These are phyloP conservation scores for Ploceus nigricollis DNA, from an alignment of 2,113 vertebrate species.

Conservation along the genomic window DNA sequence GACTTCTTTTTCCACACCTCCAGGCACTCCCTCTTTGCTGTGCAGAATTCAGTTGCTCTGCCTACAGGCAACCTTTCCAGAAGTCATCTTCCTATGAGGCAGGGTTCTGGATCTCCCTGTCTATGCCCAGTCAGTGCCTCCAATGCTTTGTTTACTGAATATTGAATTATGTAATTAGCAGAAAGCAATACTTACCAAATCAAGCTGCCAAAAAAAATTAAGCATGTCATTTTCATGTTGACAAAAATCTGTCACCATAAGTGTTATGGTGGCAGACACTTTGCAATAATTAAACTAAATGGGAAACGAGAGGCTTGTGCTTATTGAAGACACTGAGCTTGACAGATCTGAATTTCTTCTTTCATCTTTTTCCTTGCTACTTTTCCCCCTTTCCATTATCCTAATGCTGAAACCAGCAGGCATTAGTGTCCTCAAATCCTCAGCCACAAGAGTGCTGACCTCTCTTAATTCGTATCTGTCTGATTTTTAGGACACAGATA, in stretches of 20 bases:
- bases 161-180: not conserved
- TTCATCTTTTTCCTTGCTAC: not conserved
- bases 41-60: not conserved
- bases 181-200: not conserved
- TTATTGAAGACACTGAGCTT: not conserved
- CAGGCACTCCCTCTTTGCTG: accelerated
- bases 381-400: not conserved
- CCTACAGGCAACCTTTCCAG: not conserved
- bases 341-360: not conserved
- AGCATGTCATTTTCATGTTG: not conserved
- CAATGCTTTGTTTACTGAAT: not conserved
- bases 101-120: not conserved
- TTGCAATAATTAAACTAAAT: not conserved
- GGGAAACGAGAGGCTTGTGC: not conserved
- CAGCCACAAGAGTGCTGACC: not conserved
- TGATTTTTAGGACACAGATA: not conserved
- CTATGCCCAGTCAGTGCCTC: not conserved
- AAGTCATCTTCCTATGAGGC: not conserved
- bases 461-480: not conserved
- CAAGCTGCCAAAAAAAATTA: not conserved
- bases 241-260: not conserved
- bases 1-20: not conserved
- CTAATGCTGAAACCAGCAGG: not conserved
- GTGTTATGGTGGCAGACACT: not conserved
- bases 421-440: not conserved